Conservation (phyloP, 2,797 vertebrate genomes). For the Phylloscopus collybita region DNA sequence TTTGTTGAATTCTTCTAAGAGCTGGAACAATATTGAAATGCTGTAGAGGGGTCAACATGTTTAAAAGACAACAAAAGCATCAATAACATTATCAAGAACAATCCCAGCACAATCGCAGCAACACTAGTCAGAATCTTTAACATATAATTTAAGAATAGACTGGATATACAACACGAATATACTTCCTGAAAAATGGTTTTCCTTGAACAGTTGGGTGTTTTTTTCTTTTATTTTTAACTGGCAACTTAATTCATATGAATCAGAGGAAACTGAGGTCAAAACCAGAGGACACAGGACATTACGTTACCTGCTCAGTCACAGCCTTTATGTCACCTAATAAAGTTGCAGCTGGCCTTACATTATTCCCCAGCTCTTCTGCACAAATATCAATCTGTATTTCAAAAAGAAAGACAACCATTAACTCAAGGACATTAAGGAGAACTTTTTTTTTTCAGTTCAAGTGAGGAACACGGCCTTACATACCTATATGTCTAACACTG, state of each 20-base stretch:
- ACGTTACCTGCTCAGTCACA: conserved; percentile 85
- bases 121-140: not conserved
- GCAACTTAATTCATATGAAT: not conserved
- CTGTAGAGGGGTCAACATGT: not conserved
- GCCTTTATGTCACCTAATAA: conserved; percentile 90
- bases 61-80: not conserved
- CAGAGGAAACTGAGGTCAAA: not conserved
- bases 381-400: conserved; percentile 89
- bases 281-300: not conserved
- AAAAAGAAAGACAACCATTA: not conserved
- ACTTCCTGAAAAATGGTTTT: not conserved
- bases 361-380: conserved; percentile 96
- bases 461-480: not conserved
- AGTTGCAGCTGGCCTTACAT: conserved; percentile 86
- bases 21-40: conserved; percentile 74
- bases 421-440: not conserved
- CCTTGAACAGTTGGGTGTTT: accelerated
- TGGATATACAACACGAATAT: not conserved
- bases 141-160: not conserved
- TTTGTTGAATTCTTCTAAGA: conserved; percentile 78
- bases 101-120: not conserved
- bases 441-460: not conserved
- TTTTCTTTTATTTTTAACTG: not conserved
- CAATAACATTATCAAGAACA: not conserved
- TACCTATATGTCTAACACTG: not conserved